Conservation (phyloP, 1,140 invertebrate genomes). For the Plectrocnemia conspersa region DNA sequence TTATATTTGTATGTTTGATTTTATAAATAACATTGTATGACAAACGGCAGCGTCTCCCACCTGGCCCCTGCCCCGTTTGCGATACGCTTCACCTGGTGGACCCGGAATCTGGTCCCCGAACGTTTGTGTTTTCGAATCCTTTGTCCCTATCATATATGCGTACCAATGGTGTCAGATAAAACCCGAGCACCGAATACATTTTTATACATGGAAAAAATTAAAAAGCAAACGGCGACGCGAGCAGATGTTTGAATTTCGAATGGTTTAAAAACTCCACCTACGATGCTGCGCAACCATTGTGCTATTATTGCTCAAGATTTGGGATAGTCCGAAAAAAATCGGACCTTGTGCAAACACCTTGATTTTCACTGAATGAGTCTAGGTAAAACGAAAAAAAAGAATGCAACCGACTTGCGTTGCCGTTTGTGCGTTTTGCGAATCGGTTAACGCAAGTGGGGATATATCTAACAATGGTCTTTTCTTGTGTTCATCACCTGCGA, state of each 20-base stretch:
- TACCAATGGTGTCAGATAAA: conserved; percentile 28
- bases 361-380: too few relatives aligned
- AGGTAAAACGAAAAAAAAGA: too few relatives aligned
- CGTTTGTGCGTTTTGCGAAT: conserved; percentile 6
- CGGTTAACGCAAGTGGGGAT: conserved; percentile 17
- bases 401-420: conserved; percentile 24
- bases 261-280: conserved; percentile 26
- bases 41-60: conserved; percentile 5
- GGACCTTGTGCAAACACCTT: conserved; percentile 34
- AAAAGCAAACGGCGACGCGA: conserved; percentile 24
- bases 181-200: conserved; percentile 26
- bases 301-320: conserved; percentile 23
- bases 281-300: conserved; percentile 27
- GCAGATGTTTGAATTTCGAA: conserved; percentile 32
- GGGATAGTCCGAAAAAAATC: conserved; percentile 25
- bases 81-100: conserved; percentile 25
- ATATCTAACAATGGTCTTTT: conserved; percentile 27
- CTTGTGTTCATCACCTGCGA: conserved; percentile 31
- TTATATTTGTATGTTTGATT: too few relatives aligned
- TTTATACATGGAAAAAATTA: conserved; percentile 30
- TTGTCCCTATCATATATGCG: conserved; percentile 21
- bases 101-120: conserved; percentile 6
- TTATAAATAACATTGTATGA: background rate
- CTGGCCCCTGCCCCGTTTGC: conserved; percentile 10
- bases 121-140: conserved; percentile 27